These are phyloP conservation scores for Idaea biselata DNA, from an alignment of 2,888 invertebrate species.

Conservation along the genomic window DNA sequence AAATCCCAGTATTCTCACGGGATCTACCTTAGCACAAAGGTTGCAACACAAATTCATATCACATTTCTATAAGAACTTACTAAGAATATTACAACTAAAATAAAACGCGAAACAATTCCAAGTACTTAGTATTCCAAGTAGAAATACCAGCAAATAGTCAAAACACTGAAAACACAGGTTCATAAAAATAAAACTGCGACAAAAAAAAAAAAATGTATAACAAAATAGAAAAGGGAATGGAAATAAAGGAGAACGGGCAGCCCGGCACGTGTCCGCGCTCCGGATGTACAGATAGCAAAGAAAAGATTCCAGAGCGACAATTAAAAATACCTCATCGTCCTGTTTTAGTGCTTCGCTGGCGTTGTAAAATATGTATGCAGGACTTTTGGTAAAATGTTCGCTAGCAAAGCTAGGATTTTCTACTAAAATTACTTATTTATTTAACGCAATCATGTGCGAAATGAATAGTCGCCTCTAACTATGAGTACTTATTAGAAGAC, in stretches of 20 bases:
- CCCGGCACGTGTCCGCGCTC: neutral
- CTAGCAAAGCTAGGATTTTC: neutral
- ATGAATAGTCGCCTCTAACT: too few species aligned
- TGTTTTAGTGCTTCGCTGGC: neutral
- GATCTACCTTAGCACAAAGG: too few species aligned
- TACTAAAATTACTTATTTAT: too few species aligned
- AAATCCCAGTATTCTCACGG: too few species aligned
- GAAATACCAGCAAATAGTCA: constrained; percentile 12
- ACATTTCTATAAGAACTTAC: neutral
- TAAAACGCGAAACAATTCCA: neutral
- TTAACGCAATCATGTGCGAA: too few species aligned
- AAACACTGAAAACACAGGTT: constrained; percentile 20
- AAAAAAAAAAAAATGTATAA: neutral
- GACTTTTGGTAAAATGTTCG: neutral
- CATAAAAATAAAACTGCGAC: constrained; percentile 10
- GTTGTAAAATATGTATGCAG: neutral
- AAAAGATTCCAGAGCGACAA: neutral
- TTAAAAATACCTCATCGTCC: neutral
- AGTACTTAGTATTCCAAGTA: constrained; percentile 17
- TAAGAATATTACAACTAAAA: neutral
- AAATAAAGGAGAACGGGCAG: neutral
- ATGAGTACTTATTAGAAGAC: too few species aligned
- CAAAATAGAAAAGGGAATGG: neutral
- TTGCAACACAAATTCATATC: too few species aligned
- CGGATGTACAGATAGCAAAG: neutral